Evolutionary conservation across 2,113 vertebrate genomes (phyloP), one percentile per base, ranked within the genome.

Genomic region (Chaetodon trifascialis): DNA sequence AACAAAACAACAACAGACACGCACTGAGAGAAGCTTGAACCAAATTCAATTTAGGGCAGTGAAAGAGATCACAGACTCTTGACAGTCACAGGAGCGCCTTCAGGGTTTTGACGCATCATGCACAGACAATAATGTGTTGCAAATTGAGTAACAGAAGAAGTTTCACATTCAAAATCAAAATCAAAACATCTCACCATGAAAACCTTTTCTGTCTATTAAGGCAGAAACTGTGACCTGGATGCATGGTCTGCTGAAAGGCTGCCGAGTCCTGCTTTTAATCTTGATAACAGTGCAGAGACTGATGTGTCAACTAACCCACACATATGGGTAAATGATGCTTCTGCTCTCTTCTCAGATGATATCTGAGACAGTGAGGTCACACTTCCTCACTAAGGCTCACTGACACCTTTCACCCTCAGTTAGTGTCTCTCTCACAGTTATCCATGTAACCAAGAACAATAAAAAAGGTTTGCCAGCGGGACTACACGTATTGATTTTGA

Each of bases 211-310:
- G 58, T 59, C 25, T 63, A 86, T 82, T 87, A 83, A 87, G 19
- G 87, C 8, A 71, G 84, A 89, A 86, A 85, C 85, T 84, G 60
- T 80, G 76, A 67, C 69, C 75, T 73, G 54, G 30, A 47, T 58
- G 2, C 9, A 36, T 34, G 21, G 44, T 67, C 60, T 82, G 25
- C 34, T 60, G 34, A 12, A 60, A 55, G 54, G 15, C 30, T 83
- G 42, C 36, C 19, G 19, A 21, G 10, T 15, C 23, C 21, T 59
- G 38, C 42, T 62, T 80, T 71, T 10, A n/a, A 85, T 88, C 85
- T 86, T 87, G 92, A 92, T 91, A 88, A 87, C 10, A 44, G 11
- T 75, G 70, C 44, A 54, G 36, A 30, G n/a, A 30, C 14, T 10
- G 69, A 63, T 64, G 79, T 54, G 19, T 66, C 30, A 60, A 60